These are phyloP conservation scores for Agrochola lychnidis DNA, from an alignment of 2,888 invertebrate species.

Conservation along the genomic window DNA sequence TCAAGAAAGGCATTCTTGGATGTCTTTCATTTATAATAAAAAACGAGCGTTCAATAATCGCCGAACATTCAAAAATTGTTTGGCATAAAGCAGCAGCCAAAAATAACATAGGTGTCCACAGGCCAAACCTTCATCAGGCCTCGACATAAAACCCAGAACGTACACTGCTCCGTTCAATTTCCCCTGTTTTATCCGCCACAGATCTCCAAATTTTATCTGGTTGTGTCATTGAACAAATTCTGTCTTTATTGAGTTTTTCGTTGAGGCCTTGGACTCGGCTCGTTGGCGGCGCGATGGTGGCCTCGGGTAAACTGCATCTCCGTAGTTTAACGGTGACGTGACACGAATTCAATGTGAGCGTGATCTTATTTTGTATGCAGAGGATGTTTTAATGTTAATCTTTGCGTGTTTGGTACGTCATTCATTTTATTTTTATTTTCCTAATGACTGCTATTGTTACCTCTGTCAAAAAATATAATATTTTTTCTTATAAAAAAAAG, in stretches of 20 bases:
- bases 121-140: not conserved
- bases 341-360: constrained; percentile 22
- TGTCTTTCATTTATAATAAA: not conserved
- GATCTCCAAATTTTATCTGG: constrained; percentile 20
- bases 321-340: constrained; percentile 43
- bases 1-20: not conserved
- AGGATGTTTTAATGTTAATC: constrained; percentile 12
- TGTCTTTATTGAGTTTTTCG: constrained; percentile 40
- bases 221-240: constrained; percentile 33
- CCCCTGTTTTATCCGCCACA: not conserved
- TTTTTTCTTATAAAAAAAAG: too few species aligned
- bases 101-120: not conserved
- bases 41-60: not conserved
- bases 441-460: too few species aligned
- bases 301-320: constrained; percentile 55
- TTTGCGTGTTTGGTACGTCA: not conserved
- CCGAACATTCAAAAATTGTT: not conserved
- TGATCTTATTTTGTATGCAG: constrained; percentile 17
- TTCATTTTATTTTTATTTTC: too few species aligned
- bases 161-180: constrained; percentile 3
- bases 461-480: too few species aligned
- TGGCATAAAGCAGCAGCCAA: not conserved
- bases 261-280: constrained; percentile 36
- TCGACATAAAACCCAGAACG: not conserved
- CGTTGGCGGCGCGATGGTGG: constrained; percentile 34